Evolutionary conservation across 2,797 vertebrate species (phyloP).

Genomic region (Staurois parvus): DNA sequence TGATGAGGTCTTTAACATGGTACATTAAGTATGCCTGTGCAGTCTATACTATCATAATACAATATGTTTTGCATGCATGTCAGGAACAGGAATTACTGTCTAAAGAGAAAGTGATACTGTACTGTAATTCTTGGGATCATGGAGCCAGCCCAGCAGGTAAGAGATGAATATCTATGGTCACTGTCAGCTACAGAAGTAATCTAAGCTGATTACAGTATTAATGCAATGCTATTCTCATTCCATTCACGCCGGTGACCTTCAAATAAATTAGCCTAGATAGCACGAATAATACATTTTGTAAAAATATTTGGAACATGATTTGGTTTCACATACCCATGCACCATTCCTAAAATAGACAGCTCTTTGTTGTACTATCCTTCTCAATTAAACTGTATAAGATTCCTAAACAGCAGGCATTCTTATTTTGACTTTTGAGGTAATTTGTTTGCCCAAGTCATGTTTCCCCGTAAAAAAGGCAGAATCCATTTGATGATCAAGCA

Average conservation of each 20-base stretch:
- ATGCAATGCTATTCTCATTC: constrained; percentile 25
- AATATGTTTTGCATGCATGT: not conserved
- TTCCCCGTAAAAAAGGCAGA: too few species aligned
- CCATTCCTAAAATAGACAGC: not conserved
- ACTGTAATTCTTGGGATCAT: not conserved
- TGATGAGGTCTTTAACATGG: not conserved
- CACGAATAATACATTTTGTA: not conserved
- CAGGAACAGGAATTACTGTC: not conserved
- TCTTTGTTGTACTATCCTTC: not conserved
- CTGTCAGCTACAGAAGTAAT: not conserved
- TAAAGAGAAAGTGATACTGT: not conserved
- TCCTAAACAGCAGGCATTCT: not conserved
- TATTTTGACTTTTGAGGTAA: not conserved
- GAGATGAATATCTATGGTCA: constrained; percentile 31
- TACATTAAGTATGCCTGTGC: not conserved
- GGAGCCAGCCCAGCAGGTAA: constrained; percentile 17
- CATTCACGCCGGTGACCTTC: constrained; percentile 30
- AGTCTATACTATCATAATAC: not conserved
- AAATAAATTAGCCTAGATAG: constrained; percentile 11
- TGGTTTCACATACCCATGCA: not conserved
- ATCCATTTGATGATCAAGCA: too few species aligned
- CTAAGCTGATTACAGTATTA: constrained; percentile 57
- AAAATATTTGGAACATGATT: not conserved
- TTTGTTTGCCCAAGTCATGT: not conserved
- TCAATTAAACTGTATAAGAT: not conserved